Evolutionary conservation across 2,888 invertebrate genomes (phyloP).

Genomic region (Pterostichus madidus): DNA sequence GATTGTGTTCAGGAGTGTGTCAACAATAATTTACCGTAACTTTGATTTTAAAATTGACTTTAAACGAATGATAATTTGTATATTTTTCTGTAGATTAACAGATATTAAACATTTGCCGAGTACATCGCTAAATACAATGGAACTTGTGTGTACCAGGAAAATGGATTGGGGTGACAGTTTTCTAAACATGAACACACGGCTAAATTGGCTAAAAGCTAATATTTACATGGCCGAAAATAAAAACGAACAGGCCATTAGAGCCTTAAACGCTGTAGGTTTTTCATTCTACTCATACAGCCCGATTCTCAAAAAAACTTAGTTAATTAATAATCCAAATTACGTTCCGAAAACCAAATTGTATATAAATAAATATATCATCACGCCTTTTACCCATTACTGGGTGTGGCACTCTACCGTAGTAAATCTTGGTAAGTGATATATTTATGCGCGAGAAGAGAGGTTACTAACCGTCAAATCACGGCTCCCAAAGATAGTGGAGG

Average conservation of each 20-base stretch:
- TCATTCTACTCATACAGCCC: too few species aligned
- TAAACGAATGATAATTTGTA: background rate
- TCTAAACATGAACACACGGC: conserved; percentile 77
- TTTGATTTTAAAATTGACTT: background rate
- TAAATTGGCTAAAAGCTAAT: conserved; percentile 80
- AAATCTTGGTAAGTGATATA: too few species aligned
- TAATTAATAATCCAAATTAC: too few species aligned
- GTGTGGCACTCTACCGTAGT: too few species aligned
- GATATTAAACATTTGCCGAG: conserved; percentile 72
- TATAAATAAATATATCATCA: too few species aligned
- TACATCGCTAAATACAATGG: conserved; percentile 77
- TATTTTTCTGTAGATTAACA: conserved; percentile 29
- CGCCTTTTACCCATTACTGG: too few species aligned
- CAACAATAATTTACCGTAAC: conserved; percentile 59
- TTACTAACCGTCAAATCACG: too few species aligned
- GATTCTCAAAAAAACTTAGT: too few species aligned
- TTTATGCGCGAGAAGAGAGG: too few species aligned
- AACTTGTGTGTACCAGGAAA: conserved; percentile 77
- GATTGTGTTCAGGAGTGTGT: conserved; percentile 70
- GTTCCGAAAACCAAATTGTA: too few species aligned
- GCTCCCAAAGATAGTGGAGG: too few species aligned
- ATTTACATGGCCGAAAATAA: conserved; percentile 79
- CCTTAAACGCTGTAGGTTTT: conserved; percentile 77
- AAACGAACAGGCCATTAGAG: conserved; percentile 78
- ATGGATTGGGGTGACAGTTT: conserved; percentile 77